phyloP scores from a whole-genome alignment of 2,113 vertebrate species.

The Indicator indicator region DNA sequence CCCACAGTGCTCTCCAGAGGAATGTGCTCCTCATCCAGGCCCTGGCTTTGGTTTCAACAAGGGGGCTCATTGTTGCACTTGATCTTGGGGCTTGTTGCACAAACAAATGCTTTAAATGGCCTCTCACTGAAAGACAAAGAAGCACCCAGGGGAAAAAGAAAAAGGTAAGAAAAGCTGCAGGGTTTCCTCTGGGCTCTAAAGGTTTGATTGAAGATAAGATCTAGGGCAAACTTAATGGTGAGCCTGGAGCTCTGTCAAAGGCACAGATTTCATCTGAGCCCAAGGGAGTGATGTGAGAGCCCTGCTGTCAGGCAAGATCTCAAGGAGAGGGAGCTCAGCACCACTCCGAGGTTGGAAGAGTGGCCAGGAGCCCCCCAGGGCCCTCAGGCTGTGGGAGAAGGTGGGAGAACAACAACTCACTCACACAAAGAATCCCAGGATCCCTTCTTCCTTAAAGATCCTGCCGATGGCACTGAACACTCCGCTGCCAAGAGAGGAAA shows the following conservation, averaged over 20 bases:
- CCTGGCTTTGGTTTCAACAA: conserved; percentile 26
- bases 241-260: neutral
- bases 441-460: conserved; percentile 89
- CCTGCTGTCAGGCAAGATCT: neutral
- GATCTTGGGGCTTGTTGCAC: neutral
- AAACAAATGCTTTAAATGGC: conserved; percentile 21
- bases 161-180: neutral
- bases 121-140: neutral
- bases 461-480: conserved; percentile 82
- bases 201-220: conserved; percentile 14
- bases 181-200: neutral
- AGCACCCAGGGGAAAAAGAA: neutral
- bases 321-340: neutral
- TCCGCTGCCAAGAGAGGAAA: conserved; percentile 72
- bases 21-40: neutral
- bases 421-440: conserved; percentile 90
- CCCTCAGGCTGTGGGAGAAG: neutral
- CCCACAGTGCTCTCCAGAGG: neutral
- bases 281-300: neutral
- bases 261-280: neutral
- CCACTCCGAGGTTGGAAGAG: neutral
- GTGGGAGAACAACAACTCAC: conserved; percentile 70
- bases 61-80: neutral
- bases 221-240: neutral
- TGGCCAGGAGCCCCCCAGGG: neutral